Percentiles rank a stretch among this genome's conserved stretches.
Evolutionary conservation across 1,140 invertebrate genomes (phyloP).

Genomic region (Drosophila quadrilineata): DNA sequence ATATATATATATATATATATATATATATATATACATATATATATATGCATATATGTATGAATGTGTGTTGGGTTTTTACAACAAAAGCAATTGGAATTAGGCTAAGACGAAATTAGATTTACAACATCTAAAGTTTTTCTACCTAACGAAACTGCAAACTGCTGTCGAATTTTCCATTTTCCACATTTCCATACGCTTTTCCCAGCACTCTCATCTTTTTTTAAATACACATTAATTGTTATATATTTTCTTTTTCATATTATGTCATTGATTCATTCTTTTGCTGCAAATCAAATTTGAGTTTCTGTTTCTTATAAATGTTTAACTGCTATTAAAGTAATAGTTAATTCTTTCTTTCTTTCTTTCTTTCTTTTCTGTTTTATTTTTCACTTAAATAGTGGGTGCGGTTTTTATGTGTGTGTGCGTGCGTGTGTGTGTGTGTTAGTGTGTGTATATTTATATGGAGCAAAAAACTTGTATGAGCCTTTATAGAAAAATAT

Average conservation of each 20-base stretch:
- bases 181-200: constrained; percentile 31
- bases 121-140: constrained; percentile 68
- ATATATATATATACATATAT: constrained; percentile 43
- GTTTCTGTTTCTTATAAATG: constrained; percentile 46
- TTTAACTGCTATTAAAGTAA: constrained; percentile 76
- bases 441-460: constrained; percentile 13
- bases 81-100: constrained; percentile 71
- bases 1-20: constrained; percentile 30
- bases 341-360: constrained; percentile 41
- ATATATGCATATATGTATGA: constrained; percentile 16
- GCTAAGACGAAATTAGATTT: constrained; percentile 76
- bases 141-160: too few relatives aligned
- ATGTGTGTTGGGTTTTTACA: constrained; percentile 44
- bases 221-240: constrained; percentile 29
- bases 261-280: not conserved
- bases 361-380: too few relatives aligned
- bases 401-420: constrained; percentile 11
- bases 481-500: constrained; percentile 74
- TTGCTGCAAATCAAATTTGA: constrained; percentile 28
- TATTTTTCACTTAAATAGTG: too few relatives aligned
- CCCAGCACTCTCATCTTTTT: constrained; percentile 6
- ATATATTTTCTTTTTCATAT: constrained; percentile 6
- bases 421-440: constrained; percentile 15
- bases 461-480: constrained; percentile 62
- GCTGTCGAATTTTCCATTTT: too few relatives aligned